These are phyloP conservation scores for Drosophila nigrodunni DNA, from an alignment of 1,140 invertebrate species.

Conservation along the genomic window DNA sequence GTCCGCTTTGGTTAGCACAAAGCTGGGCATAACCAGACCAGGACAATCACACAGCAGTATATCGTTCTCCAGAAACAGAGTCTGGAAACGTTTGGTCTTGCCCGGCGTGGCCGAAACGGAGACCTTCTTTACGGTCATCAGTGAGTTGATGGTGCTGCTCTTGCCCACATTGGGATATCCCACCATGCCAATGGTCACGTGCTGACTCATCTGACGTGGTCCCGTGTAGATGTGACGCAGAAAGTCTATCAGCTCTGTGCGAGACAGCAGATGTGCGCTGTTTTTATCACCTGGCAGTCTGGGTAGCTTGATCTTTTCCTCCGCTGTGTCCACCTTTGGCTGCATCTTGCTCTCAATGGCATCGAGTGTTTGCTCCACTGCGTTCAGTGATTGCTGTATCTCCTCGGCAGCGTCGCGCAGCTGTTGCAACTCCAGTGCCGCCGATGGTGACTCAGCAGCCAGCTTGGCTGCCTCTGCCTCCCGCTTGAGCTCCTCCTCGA, in stretches of 20 bases:
- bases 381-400: constrained; percentile 85
- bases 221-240: constrained; percentile 88
- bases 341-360: constrained; percentile 84
- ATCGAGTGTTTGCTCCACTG: constrained; percentile 85
- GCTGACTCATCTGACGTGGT: constrained; percentile 85
- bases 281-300: constrained; percentile 77
- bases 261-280: constrained; percentile 86
- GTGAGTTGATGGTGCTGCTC: constrained; percentile 98
- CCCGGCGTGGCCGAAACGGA: constrained; percentile 98
- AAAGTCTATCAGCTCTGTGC: constrained; percentile 88
- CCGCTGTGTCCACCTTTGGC: background rate
- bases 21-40: constrained; percentile 98
- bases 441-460: constrained; percentile 47
- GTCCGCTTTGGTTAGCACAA: constrained; percentile 96
- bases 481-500: constrained; percentile 86
- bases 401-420: constrained; percentile 84
- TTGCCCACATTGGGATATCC: constrained; percentile 99
- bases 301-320: constrained; percentile 23
- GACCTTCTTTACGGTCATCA: constrained; percentile 96
- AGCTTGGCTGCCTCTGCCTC: constrained; percentile 82
- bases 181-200: constrained; percentile 95
- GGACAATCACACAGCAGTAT: constrained; percentile 98
- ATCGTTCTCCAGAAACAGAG: constrained; percentile 91
- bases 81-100: constrained; percentile 97
- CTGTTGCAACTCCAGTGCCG: constrained; percentile 61